Percentiles rank a stretch among this genome's conserved stretches.
Evolutionary conservation across 92 coral and sea anemone species (phyloP).

Genomic region (Muricea muricata): DNA sequence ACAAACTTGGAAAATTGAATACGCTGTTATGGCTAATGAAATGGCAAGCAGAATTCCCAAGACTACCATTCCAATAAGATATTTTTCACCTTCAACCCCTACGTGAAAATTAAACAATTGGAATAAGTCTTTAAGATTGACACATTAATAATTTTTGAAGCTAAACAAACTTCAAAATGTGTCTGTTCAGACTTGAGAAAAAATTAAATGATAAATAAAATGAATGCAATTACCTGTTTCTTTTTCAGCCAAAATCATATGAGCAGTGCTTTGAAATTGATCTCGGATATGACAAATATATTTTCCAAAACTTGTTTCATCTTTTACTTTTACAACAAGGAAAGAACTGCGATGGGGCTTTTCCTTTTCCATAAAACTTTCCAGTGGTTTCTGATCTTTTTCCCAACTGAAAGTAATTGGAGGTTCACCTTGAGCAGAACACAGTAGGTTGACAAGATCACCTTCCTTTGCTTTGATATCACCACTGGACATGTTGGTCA

Average conservation of each 20-base stretch:
- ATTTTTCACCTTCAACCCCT: too few relatives aligned
- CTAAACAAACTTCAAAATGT: too few relatives aligned
- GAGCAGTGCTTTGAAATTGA: background rate
- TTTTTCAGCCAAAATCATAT: background rate
- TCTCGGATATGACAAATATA: background rate
- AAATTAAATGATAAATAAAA: too few relatives aligned
- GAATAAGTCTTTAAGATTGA: too few relatives aligned
- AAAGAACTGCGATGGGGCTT: background rate
- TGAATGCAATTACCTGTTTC: background rate
- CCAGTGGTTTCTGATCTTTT: background rate
- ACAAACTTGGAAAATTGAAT: too few relatives aligned
- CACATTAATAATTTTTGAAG: too few relatives aligned
- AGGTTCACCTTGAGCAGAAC: slow-evolving; percentile 2
- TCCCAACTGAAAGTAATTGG: background rate
- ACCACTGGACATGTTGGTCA: background rate
- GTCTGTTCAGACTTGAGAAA: too few relatives aligned
- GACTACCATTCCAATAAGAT: too few relatives aligned
- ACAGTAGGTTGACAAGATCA: background rate
- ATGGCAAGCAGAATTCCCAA: too few relatives aligned
- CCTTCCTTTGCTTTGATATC: background rate
- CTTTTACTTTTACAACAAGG: background rate
- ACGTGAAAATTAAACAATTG: too few relatives aligned
- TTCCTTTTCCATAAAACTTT: background rate
- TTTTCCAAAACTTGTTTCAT: background rate
- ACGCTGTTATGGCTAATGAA: too few relatives aligned